A percentile compares a stretch with the other conserved stretches of the same genome.
These are phyloP conservation scores for Cydia strobilella DNA, from an alignment of 1,140 invertebrate genomes.

Conservation along the genomic window DNA sequence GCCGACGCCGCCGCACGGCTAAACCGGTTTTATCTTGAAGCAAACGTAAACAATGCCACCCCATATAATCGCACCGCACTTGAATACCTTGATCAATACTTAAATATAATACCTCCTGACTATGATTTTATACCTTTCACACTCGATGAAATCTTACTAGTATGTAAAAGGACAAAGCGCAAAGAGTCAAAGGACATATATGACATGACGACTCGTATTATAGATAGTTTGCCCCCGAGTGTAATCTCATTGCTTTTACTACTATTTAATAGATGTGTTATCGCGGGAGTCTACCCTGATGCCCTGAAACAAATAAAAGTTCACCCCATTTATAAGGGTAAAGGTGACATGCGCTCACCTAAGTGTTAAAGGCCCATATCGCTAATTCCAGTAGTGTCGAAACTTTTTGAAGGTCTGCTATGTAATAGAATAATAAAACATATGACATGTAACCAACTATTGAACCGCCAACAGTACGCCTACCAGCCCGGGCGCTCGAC, in stretches of 20 bases:
- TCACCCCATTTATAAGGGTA: constrained; percentile 21
- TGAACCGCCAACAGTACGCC: constrained; percentile 9
- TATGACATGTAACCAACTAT: neutral
- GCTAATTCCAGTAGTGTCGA: constrained; percentile 21
- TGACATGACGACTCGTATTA: constrained; percentile 2
- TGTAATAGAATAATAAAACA: neutral
- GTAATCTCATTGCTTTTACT: neutral
- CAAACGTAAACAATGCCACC: neutral
- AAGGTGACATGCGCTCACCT: neutral
- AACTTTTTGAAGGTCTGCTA: constrained; percentile 13
- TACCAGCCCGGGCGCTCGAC: constrained; percentile 13
- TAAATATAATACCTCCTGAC: neutral
- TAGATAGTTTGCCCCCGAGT: neutral
- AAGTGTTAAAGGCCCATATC: constrained; percentile 22
- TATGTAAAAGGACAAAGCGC: neutral
- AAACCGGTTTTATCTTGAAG: neutral
- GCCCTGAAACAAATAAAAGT: constrained; percentile 18
- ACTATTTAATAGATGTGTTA: neutral
- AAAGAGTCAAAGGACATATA: constrained; percentile 4
- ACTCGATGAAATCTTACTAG: neutral
- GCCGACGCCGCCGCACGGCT: too few relatives aligned
- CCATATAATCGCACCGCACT: neutral
- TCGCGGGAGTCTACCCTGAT: neutral
- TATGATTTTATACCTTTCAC: neutral
- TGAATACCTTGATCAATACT: neutral